Conservation (phyloP, 2,113 vertebrate species). For the Leptobrachium leishanense region DNA sequence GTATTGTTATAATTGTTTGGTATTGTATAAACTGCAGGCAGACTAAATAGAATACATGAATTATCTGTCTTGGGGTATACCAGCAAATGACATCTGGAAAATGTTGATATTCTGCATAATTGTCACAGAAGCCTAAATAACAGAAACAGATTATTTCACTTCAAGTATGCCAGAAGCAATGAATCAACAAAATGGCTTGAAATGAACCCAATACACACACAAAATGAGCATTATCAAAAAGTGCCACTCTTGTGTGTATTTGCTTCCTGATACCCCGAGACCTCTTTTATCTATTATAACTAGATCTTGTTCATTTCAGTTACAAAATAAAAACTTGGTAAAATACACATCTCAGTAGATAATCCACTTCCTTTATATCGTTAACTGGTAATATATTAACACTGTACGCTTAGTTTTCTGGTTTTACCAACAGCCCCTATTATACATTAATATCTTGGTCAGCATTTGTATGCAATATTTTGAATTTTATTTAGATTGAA, state of each 20-base stretch:
- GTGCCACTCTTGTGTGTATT: constrained; percentile 34
- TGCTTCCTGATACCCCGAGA: constrained; percentile 19
- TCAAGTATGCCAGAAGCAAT: constrained; percentile 36
- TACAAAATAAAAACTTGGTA: no score
- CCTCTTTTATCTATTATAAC: constrained; percentile 16
- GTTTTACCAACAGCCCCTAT: no score
- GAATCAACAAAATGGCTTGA: constrained; percentile 6
- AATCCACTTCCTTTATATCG: no score
- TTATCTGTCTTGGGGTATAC: constrained; percentile 38
- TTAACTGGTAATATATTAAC: no score
- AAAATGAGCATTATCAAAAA: constrained; percentile 27
- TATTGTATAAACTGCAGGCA: not conserved
- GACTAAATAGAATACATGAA: constrained; percentile 14
- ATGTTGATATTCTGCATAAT: constrained; percentile 41
- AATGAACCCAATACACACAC: constrained; percentile 16
- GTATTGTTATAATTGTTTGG: no score
- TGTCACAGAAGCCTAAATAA: constrained; percentile 45
- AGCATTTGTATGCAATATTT: no score
- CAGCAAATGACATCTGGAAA: constrained; percentile 39
- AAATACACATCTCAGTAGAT: no score
- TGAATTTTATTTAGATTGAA: no score
- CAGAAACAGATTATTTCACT: constrained; percentile 45
- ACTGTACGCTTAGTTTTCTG: no score
- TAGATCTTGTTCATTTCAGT: no score
- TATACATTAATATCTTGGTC: no score